Percentiles rank a stretch among this genome's conserved stretches.
These are phyloP conservation scores for Trissolcus brochymenae DNA, from an alignment of 2,888 invertebrate genomes.

Conservation along the genomic window DNA sequence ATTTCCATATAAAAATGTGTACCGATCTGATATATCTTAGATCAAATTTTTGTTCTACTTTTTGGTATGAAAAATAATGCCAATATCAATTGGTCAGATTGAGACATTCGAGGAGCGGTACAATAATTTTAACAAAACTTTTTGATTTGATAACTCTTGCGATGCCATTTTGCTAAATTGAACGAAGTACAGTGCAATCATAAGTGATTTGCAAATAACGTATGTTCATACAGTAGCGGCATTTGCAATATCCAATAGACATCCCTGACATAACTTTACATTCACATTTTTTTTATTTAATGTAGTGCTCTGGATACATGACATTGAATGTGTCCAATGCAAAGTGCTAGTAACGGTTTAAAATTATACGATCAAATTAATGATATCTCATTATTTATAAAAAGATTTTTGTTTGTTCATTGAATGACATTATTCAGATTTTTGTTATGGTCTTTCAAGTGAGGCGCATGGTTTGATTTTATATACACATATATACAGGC, in stretches of 20 bases:
- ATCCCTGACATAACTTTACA: slow-evolving; percentile 47
- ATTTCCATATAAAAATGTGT: neutral
- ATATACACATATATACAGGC: slow-evolving; percentile 47
- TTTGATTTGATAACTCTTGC: slow-evolving; percentile 58
- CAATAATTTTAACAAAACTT: neutral
- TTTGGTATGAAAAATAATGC: too few species aligned
- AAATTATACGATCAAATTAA: slow-evolving; percentile 44
- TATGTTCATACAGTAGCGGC: slow-evolving; percentile 56
- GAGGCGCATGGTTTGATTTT: slow-evolving; percentile 25
- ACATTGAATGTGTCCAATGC: slow-evolving; percentile 50
- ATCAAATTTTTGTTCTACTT: too few species aligned
- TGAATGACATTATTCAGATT: slow-evolving; percentile 32
- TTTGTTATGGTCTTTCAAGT: slow-evolving; percentile 14
- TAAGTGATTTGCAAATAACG: slow-evolving; percentile 58
- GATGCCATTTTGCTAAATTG: slow-evolving; percentile 60
- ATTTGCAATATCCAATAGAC: slow-evolving; percentile 54
- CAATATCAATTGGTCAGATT: too few species aligned
- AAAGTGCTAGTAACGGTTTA: slow-evolving; percentile 35
- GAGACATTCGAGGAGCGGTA: neutral
- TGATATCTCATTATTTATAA: slow-evolving; percentile 30
- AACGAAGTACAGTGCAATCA: slow-evolving; percentile 61
- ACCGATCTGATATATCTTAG: too few species aligned
- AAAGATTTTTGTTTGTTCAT: slow-evolving; percentile 11
- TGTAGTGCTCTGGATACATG: slow-evolving; percentile 55
- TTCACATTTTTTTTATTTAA: slow-evolving; percentile 43